A percentile compares a stretch with the other conserved stretches of the same genome.
Evolutionary conservation across 2,888 invertebrate species (phyloP).

Genomic region (Eupithecia subfuscata): DNA sequence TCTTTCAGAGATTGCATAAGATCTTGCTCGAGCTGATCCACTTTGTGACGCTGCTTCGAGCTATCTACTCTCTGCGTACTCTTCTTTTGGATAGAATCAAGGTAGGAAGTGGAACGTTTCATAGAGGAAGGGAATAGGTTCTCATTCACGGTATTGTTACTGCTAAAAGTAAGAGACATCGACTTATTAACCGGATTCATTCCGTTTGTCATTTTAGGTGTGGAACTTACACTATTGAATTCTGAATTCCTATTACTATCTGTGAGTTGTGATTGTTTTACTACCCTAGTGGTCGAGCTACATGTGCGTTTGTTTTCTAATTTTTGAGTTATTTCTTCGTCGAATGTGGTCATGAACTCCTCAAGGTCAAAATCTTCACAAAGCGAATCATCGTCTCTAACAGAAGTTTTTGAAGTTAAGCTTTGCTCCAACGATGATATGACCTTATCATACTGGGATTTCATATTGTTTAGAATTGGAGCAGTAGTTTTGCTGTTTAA

Average conservation of each 20-base stretch:
- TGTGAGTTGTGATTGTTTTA: conserved; percentile 67
- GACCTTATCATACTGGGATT: conserved; percentile 80
- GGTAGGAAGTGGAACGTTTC: conserved; percentile 83
- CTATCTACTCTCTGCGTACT: conserved; percentile 62
- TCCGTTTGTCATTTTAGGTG: conserved; percentile 69
- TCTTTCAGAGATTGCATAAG: conserved; percentile 81
- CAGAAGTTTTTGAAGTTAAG: conserved; percentile 75
- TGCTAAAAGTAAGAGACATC: conserved; percentile 84
- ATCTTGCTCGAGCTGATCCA: conserved; percentile 77
- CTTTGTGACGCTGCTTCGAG: conserved; percentile 74
- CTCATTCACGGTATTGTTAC: conserved; percentile 77
- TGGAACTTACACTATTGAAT: conserved; percentile 67
- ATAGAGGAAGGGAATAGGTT: conserved; percentile 80
- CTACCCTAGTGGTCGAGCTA: conserved; percentile 79
- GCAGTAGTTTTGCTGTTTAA: conserved; percentile 60
- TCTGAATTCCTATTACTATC: conserved; percentile 68
- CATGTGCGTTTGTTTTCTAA: conserved; percentile 74
- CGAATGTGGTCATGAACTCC: conserved; percentile 87
- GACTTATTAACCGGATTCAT: conserved; percentile 80
- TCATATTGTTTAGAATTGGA: conserved; percentile 73
- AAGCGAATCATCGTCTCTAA: conserved; percentile 80
- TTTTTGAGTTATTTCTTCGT: conserved; percentile 84
- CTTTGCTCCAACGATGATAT: conserved; percentile 81
- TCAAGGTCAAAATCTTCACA: conserved; percentile 86
- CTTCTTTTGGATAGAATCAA: conserved; percentile 81